These are phyloP conservation scores for Agonopterix arenella DNA, from an alignment of 2,888 invertebrate genomes.

Conservation along the genomic window DNA sequence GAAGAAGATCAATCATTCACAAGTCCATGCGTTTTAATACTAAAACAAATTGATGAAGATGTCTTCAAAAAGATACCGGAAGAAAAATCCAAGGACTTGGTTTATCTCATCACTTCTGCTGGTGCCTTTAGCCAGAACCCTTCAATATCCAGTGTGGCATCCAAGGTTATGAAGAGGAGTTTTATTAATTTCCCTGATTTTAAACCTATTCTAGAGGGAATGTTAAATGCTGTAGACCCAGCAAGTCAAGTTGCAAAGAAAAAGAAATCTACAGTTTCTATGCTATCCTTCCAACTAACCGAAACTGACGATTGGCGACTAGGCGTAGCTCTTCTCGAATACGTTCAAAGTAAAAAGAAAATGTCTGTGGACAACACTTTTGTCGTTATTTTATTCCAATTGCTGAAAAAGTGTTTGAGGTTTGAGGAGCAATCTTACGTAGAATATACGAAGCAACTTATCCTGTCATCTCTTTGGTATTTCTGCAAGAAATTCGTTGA, in stretches of 20 bases:
- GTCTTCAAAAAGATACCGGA: slow-evolving; percentile 70
- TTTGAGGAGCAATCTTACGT: slow-evolving; percentile 88
- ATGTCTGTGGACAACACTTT: slow-evolving; percentile 80
- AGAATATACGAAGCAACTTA: slow-evolving; percentile 93
- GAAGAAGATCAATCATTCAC: slow-evolving; percentile 46
- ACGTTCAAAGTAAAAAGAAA: slow-evolving; percentile 90
- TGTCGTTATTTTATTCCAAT: slow-evolving; percentile 85
- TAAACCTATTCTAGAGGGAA: slow-evolving; percentile 73
- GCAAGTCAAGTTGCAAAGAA: slow-evolving; percentile 45
- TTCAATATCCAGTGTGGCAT: slow-evolving; percentile 76
- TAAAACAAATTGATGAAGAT: slow-evolving; percentile 76
- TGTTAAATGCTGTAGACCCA: slow-evolving; percentile 74
- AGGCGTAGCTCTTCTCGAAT: slow-evolving; percentile 88
- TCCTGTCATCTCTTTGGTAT: slow-evolving; percentile 86
- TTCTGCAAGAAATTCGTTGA: slow-evolving; percentile 79
- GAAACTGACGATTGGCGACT: slow-evolving; percentile 85
- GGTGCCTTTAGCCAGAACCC: slow-evolving; percentile 78
- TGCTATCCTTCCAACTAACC: slow-evolving; percentile 78
- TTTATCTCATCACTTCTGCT: slow-evolving; percentile 72
- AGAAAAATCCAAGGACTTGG: slow-evolving; percentile 57
- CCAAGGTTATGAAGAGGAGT: slow-evolving; percentile 81
- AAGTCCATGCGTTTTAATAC: slow-evolving; percentile 64
- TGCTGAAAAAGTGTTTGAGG: slow-evolving; percentile 86
- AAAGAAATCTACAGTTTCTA: slow-evolving; percentile 54
- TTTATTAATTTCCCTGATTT: slow-evolving; percentile 79